phyloP scores from a whole-genome alignment of 2,888 invertebrate genomes.

The Meganola albula region DNA sequence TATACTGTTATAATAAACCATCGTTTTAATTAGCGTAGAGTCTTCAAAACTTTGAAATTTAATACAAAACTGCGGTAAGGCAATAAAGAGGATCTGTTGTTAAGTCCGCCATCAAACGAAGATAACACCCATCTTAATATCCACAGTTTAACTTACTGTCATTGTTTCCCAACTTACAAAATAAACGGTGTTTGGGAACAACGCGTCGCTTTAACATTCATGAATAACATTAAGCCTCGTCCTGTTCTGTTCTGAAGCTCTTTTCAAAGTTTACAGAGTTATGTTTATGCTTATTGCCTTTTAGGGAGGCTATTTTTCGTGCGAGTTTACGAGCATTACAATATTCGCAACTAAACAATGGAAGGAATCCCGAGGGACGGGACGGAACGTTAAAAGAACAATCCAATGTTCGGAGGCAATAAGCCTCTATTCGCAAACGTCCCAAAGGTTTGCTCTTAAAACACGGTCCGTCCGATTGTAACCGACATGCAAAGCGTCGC shows the following conservation, averaged over 20 bases:
- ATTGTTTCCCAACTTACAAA: slow-evolving; percentile 73
- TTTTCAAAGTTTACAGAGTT: slow-evolving; percentile 44
- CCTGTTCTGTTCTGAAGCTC: slow-evolving; percentile 49
- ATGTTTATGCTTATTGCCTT: slow-evolving; percentile 60
- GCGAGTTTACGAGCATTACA: slow-evolving; percentile 39
- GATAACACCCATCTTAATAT: slow-evolving; percentile 65
- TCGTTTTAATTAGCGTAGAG: slow-evolving; percentile 46
- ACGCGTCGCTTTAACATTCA: slow-evolving; percentile 65
- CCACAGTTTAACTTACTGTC: slow-evolving; percentile 69
- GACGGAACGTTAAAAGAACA: slow-evolving; percentile 50
- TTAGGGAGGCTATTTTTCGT: slow-evolving; percentile 41
- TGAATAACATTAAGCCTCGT: slow-evolving; percentile 68
- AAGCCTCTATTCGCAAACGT: slow-evolving; percentile 55
- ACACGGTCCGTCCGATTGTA: slow-evolving; percentile 51
- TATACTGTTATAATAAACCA: slow-evolving; percentile 40
- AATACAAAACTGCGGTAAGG: slow-evolving; percentile 48
- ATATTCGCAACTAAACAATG: slow-evolving; percentile 48
- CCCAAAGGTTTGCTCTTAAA: slow-evolving; percentile 61
- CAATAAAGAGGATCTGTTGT: slow-evolving; percentile 62
- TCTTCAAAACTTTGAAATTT: slow-evolving; percentile 54
- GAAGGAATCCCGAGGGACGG: slow-evolving; percentile 33
- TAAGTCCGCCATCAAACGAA: slow-evolving; percentile 62
- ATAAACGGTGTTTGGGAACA: slow-evolving; percentile 68
- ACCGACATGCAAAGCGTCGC: slow-evolving; percentile 61
- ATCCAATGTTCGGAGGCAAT: slow-evolving; percentile 52